phyloP scores from a whole-genome alignment of 2,888 invertebrate species.

The Lasius platythorax region DNA sequence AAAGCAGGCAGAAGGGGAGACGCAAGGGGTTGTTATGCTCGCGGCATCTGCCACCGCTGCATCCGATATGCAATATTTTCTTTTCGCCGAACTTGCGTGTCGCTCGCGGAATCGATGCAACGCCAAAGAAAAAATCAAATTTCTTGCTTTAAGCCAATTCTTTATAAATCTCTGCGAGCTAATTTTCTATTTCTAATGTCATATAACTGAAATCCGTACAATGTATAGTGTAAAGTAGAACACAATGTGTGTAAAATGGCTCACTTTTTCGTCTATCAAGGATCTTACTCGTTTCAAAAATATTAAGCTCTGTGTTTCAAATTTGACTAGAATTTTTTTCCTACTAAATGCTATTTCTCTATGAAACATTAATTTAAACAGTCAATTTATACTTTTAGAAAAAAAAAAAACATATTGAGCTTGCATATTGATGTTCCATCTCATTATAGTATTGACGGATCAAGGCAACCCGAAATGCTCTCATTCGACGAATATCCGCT shows the following conservation, averaged over 20 bases:
- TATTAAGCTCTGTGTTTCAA: not conserved
- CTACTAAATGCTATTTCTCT: not conserved
- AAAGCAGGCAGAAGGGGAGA: conserved; percentile 28
- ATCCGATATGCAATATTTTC: conserved; percentile 78
- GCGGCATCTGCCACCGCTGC: conserved; percentile 79
- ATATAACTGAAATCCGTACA: not conserved
- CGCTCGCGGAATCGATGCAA: conserved; percentile 26
- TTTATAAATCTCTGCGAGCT: not conserved
- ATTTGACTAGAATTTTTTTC: not conserved
- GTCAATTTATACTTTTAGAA: not conserved
- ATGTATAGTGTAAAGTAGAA: no score
- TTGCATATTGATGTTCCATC: not conserved
- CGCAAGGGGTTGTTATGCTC: conserved; percentile 74
- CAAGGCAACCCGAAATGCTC: conserved; percentile 19
- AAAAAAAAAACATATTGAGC: conserved; percentile 9
- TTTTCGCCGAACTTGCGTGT: conserved; percentile 63
- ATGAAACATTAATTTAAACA: not conserved
- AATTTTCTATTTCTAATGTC: not conserved
- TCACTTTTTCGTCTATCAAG: not conserved
- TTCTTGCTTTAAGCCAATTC: not conserved
- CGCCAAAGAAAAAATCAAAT: conserved; percentile 12
- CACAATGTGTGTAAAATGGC: not conserved
- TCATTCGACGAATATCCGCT: conserved; percentile 28
- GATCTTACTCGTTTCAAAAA: not conserved
- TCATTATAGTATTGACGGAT: conserved; percentile 21